A percentile compares a stretch with the other conserved stretches of the same genome.
Conservation (phyloP, 2,113 vertebrate genomes). For the Sitta europaea region DNA sequence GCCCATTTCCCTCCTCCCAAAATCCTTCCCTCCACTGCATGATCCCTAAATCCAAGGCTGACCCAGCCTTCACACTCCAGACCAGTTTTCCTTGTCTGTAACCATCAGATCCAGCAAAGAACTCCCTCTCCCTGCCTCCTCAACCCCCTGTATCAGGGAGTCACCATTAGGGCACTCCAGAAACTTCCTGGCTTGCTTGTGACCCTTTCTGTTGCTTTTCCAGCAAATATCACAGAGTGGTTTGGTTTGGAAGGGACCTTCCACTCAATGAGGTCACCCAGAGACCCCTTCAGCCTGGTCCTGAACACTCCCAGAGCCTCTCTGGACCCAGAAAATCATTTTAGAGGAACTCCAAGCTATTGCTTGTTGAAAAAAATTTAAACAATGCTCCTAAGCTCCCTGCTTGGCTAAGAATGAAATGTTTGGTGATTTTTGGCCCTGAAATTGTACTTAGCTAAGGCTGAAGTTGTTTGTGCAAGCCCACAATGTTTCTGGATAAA, state of each 20-base stretch:
- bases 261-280: neutral
- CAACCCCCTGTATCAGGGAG: neutral
- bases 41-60: neutral
- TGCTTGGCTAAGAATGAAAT: neutral
- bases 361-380: neutral
- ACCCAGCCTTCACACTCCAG: neutral
- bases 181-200: neutral
- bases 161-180: neutral
- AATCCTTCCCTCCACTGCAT: neutral
- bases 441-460: neutral
- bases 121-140: neutral
- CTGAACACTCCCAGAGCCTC: neutral
- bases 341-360: neutral
- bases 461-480: neutral
- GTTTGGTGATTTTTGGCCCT: neutral
- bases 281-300: no score
- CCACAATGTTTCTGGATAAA: neutral
- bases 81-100: neutral
- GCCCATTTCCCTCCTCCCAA: neutral
- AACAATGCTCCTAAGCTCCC: neutral
- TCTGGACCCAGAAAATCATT: neutral
- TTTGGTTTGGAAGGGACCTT: neutral
- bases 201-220: accelerated
- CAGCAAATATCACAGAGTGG: neutral
- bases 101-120: neutral